Base-by-base conservation (phyloP, 2,888 invertebrate genomes). In the Drosophila greeni region DNA sequence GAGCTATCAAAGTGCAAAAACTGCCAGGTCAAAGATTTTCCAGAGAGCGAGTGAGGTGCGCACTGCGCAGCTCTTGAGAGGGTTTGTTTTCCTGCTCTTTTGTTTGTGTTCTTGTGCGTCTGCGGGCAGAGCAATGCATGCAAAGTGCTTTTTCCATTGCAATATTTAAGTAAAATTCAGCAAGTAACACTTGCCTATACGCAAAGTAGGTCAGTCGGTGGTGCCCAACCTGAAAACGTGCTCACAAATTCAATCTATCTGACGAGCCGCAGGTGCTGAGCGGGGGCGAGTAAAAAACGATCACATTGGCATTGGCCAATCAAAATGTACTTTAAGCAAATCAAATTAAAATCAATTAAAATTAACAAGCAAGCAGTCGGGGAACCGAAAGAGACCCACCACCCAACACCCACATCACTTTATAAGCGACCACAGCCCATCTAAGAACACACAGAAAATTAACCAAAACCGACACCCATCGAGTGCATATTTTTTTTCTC, bases 311-410 rank as follows among this genome's bases (percentile, higher is more conserved):
- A 53, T 48, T 55, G 60, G 31, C 60, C 70, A 72, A 68, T 61
- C 73, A 53, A 71, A 74, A 77, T 76, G 71, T 67, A 70, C 67
- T 77, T 79, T 58, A 55, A 60, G 53, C 70, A 75, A 80, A 81
- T 82, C 76, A 76, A 83, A 81, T 78, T 81, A 76, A 83, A 76
- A 77, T 80, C 78, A 80, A 81, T 80, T 78, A 81, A 82, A 83
- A 82, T 78, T 80, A 77, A 80, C 77, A 80, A 80, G 70, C 73
- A 56, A 71, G 48, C 64, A 72, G 66, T 60, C 54, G 56, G 69
- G 64, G 64, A 72, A 37, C 51, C 29, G n/a, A 66, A 65, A 58
- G 52, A 33, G 60, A 36, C 42, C 51, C 31, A 23, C 48, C 24
- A 33, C 48, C 55, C 12, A 34, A 69, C 56, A 57, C 68, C 77